Evolutionary conservation across 37 sponge, comb jelly and placozoan genomes (phyloP).

Genomic region (Cladorhizidae sp.): DNA sequence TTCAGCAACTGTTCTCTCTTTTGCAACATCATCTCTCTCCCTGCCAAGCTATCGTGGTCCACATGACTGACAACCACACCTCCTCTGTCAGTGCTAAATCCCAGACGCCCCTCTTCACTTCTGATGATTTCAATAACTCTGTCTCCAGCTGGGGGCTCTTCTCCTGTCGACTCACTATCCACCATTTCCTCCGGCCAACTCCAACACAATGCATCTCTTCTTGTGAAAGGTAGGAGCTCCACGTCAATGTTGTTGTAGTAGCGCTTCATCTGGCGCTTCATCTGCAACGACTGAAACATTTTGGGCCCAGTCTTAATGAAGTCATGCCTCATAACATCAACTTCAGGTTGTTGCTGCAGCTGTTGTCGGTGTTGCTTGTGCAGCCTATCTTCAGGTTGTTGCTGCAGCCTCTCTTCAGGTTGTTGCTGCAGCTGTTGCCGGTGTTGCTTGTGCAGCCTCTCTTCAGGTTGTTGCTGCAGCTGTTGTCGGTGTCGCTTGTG

Average conservation of each 20-base stretch:
- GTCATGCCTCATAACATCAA: too few relatives aligned
- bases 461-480: slow-evolving; percentile 25
- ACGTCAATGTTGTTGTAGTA: neutral
- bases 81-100: slow-evolving; percentile 39
- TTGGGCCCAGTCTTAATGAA: neutral
- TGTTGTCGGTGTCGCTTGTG: too few relatives aligned
- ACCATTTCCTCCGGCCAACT: neutral
- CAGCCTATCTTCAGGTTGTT: slow-evolving; percentile 16
- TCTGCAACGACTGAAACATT: neutral
- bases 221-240: too few relatives aligned
- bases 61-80: slow-evolving; percentile 42
- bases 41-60: slow-evolving; percentile 48
- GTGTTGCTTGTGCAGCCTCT: too few relatives aligned
- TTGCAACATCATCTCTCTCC: slow-evolving; percentile 47
- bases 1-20: slow-evolving; percentile 66
- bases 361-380: too few relatives aligned
- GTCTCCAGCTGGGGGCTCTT: neutral
- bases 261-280: neutral
- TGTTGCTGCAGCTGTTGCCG: too few relatives aligned
- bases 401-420: slow-evolving; percentile 21
- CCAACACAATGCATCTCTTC: too few relatives aligned
- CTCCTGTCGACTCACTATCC: neutral
- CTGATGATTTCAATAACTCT: neutral
- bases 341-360: too few relatives aligned
- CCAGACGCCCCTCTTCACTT: slow-evolving; percentile 41